Percentiles rank a stretch among this genome's conserved stretches.
These are phyloP conservation scores for Nylanderia fulva DNA, from an alignment of 1,140 invertebrate genomes.

Conservation along the genomic window DNA sequence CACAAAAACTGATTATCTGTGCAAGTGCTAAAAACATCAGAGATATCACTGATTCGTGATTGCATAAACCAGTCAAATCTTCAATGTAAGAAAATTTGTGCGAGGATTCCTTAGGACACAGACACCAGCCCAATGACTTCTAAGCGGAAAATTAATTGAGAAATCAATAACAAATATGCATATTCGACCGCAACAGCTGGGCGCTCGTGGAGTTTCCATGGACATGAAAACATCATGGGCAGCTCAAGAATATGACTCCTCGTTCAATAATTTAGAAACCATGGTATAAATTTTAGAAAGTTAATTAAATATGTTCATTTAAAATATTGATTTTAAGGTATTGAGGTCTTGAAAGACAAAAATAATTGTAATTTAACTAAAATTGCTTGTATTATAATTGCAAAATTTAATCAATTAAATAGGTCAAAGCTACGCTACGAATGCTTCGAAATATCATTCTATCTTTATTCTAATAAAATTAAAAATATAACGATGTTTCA, in stretches of 20 bases:
- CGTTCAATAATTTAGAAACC: conserved; percentile 64
- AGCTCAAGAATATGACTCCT: conserved; percentile 81
- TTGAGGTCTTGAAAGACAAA: not conserved
- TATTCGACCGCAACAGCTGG: conserved; percentile 71
- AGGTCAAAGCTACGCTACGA: no score
- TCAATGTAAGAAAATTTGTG: not conserved
- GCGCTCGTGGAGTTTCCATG: conserved; percentile 81
- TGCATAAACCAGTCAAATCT: not conserved
- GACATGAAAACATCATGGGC: conserved; percentile 87
- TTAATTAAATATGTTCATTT: not conserved
- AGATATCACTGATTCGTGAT: not conserved
- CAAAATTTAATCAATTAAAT: not conserved
- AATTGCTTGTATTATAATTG: not conserved
- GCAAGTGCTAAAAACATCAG: not conserved
- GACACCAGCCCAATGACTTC: not conserved
- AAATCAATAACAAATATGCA: conserved; percentile 61
- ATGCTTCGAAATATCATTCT: no score
- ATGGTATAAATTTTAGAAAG: conserved; percentile 66
- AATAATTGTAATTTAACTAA: not conserved
- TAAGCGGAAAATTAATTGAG: conserved; percentile 22
- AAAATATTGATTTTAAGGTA: not conserved
- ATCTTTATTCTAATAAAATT: no score
- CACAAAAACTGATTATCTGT: not conserved
- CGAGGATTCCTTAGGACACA: not conserved
- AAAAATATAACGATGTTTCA: no score